Base-by-base conservation (phyloP, 2,888 invertebrate species). In the Ashinkailepas kermadecensis region DNA sequence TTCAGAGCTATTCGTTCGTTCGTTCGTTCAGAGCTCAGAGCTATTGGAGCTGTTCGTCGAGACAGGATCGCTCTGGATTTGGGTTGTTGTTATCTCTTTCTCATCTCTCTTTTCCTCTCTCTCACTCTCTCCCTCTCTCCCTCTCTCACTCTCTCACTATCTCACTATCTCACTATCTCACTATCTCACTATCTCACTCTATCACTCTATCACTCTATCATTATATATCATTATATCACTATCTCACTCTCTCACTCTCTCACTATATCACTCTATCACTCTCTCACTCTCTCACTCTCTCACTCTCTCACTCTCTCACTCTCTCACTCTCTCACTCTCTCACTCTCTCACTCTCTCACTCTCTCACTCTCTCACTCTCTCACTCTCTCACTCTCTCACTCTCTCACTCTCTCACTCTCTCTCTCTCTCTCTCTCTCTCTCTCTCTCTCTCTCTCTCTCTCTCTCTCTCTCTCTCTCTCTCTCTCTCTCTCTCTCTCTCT, bases 71-170 rank as follows among this genome's bases (percentile, higher is more conserved):
- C 18, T 64, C 62, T 64, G 18, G 8, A 1, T 64, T 21, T 64
- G 18, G 15, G 18, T 64, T 80, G 25, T 81, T 57, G 54, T 9
- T 74, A 56, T 81, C 58, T 74, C 58, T 6, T 25, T 74, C 74
- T 70, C 9, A 18, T n/a, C n/a, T 57, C 25, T 57, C 25, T 81
- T 13, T 74, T 74, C 58, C 58, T 74, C 58, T 74, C 74, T 74
- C 58, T 74, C 58, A 57, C 25, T 74, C 81, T 74, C 58, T 57
- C 58, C 74, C 8, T 59, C 39, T 81, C 56, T 80, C 56, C 57
- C 67, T 54, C 56, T 65, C 56, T 59, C 67, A n/a, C 11, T 64
- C 21, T 80, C 80, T 65, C 23, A n/a, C n/a, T n/a, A n/a, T n/a
- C n/a, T n/a, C n/a, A n/a, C n/a, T n/a, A n/a, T n/a, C n/a, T n/a